Base-by-base conservation (phyloP, 2,888 invertebrate genomes). In the Pandemis heparana region DNA sequence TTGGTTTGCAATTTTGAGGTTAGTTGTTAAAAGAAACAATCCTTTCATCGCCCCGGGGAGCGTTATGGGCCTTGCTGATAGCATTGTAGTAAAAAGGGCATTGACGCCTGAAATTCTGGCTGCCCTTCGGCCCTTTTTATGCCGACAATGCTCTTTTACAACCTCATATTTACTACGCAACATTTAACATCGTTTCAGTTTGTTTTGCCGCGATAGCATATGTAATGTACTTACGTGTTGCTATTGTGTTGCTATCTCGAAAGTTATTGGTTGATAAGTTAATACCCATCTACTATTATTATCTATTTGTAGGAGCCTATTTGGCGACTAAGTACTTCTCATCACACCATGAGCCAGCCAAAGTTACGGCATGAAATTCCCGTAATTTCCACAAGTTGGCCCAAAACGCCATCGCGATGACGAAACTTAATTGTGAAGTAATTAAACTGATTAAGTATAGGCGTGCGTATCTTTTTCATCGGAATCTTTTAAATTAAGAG, bases 51-150 rank as follows among this genome's bases (percentile, higher is more conserved):
- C 18, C 68, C 73, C 82, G 79, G 72, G 73, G 75, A 72, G 80
- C 79, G 80, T 85, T 86, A 85, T 81, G 82, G 77, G 73, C 80
- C 79, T 77, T 76, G 74, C 73, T 81, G 85, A 84, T 84, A 82
- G 80, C 80, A 70, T 74, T 70, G 78, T 69, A 70, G 75, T 82
- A 82, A 82, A 83, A 79, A 78, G 80, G 81, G 46, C 81, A 77
- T 79, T 81, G 83, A 79, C 82, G 70, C 74, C 71, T 72, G 71
- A 74, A 69, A 71, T 76, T 76, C 67, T 71, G 59, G 66, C 60
- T 74, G 48, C 65, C 74, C 70, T 70, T 74, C 71, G 59, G 66
- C 43, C 51, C 64, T 67, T 71, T 61, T 67, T 46, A 70, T 66
- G 53, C 18, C n/a, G 9, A 43, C 32, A 53, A 14, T 32, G 14